Evolutionary conservation across 2,797 vertebrate genomes (phyloP).

Genomic region (Xenops minutus): DNA sequence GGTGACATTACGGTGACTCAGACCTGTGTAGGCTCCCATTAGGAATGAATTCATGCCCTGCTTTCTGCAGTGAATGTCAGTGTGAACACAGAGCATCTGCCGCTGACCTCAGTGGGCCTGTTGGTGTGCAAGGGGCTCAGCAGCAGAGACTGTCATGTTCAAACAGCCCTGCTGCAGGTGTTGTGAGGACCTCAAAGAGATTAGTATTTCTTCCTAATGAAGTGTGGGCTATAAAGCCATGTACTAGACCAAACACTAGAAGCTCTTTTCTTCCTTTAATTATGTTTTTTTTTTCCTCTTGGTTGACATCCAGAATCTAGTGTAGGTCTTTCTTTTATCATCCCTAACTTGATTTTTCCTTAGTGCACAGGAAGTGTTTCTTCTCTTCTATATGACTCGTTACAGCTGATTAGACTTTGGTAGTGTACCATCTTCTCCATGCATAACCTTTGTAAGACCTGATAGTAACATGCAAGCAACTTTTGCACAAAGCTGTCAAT

Average conservation of each 20-base stretch:
- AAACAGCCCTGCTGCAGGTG: not conserved
- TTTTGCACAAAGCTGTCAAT: slow-evolving; percentile 3
- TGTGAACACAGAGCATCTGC: not conserved
- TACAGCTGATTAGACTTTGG: not conserved
- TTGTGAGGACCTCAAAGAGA: not conserved
- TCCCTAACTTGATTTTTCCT: not conserved
- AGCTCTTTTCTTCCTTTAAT: not conserved
- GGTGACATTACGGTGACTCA: not conserved
- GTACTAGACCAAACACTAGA: not conserved
- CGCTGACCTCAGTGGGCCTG: rapidly evolving
- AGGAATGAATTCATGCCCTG: not conserved
- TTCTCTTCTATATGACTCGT: not conserved
- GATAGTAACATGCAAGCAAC: not conserved
- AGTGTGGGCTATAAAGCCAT: not conserved
- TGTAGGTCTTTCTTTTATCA: not conserved
- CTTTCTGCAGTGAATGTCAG: not conserved
- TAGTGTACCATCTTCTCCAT: not conserved
- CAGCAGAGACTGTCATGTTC: too few species aligned
- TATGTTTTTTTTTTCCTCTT: not conserved
- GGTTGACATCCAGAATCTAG: not conserved
- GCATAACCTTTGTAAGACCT: not conserved
- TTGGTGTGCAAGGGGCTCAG: not conserved
- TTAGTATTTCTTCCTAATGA: not conserved
- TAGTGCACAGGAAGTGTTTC: not conserved
- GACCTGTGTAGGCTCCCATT: not conserved